A percentile compares a stretch with the other conserved stretches of the same genome.
phyloP scores from a whole-genome alignment of 2,113 vertebrate genomes.

The Sterna hirundo region DNA sequence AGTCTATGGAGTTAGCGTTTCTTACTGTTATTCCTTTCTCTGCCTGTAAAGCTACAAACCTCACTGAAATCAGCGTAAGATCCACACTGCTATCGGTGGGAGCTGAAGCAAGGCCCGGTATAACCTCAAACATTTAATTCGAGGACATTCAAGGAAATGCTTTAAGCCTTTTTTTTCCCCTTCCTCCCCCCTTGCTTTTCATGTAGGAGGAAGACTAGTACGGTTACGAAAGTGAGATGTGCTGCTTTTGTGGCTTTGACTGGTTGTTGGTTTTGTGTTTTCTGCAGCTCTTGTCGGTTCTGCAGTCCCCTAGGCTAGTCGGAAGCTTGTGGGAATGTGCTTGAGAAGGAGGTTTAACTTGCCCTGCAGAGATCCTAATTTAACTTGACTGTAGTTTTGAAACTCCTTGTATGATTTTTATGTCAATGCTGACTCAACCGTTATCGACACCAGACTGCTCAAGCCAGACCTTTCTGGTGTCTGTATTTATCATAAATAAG shows the following conservation, averaged over 20 bases:
- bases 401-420: background rate
- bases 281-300: background rate
- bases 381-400: background rate
- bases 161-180: background rate
- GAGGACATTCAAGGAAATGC: background rate
- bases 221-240: background rate
- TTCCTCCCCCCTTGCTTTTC: accelerated
- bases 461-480: background rate
- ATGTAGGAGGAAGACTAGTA: background rate
- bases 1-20: background rate
- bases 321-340: background rate
- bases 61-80: background rate
- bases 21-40: background rate
- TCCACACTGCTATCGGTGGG: accelerated
- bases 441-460: accelerated
- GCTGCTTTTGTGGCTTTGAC: background rate
- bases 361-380: background rate
- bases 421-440: background rate
- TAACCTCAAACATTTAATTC: background rate
- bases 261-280: background rate
- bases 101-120: background rate
- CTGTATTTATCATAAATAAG: background rate
- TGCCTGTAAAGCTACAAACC: background rate
- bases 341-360: background rate
- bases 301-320: background rate